Evolutionary conservation across 2,113 vertebrate genomes (phyloP), one percentile per base, ranked within the genome.

Genomic region (Micronisus gabar): DNA sequence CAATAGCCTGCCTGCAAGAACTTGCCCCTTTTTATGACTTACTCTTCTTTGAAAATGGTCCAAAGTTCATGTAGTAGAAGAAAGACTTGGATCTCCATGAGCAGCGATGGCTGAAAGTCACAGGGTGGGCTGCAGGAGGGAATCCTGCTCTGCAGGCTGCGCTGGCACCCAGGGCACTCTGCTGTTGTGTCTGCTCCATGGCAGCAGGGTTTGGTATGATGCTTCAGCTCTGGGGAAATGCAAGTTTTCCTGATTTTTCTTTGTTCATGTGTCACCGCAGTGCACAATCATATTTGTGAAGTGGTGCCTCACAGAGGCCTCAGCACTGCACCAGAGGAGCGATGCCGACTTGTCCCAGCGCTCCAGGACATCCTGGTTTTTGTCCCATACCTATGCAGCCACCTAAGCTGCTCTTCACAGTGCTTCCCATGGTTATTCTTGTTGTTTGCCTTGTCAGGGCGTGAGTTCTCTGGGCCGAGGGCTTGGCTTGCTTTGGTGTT

Each of bases 1-100:
- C 71, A 81, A 85, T 50, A 85, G 55, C 52, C 58, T 91, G 78
- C 84, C 85, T 94, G 90, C 84, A 93, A 85, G 63, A 93, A 88
- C 94, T 88, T 95, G 81, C 89, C 79, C 22, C 32, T 88, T 95
- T 96, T 97, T 97, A 97, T 91, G 45, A 83, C 85, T 86, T 80
- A 9, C 26, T 56, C 38, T 68, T 63, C 59, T 73, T 89, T 86
- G 68, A 92, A 94, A 86, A 30, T 14, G 61, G 50, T 95, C 55
- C 89, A 82, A 83, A 95, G 95, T 91, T 81, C 89, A 71, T 4
- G 11, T 4, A 67, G 41, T 11, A 75, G 73, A 90, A 81, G 41
- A 30, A 45, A 48, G 61, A 7, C 86, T 23, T 36, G 72, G 48
- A 59, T n/a, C 32, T 63, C 14, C 22, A 7, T 0, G 2, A 43